phyloP scores from a whole-genome alignment of 2,797 vertebrate genomes.

The Denticeps clupeoides region DNA sequence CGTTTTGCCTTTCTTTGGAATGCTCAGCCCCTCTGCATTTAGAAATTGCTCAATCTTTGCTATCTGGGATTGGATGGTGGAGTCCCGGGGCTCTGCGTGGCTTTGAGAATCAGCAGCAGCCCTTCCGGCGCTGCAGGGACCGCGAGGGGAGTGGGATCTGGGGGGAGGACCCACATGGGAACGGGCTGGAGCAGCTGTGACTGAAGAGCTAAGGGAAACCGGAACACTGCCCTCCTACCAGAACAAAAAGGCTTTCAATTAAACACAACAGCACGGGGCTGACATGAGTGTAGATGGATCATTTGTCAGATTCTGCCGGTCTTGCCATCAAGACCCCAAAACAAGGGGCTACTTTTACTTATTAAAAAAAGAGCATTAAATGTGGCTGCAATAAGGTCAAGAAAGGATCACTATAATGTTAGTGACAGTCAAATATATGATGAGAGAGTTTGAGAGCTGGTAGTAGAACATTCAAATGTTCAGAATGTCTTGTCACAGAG shows the following conservation, averaged over 20 bases:
- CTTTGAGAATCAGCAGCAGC: no score
- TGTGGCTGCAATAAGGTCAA: conserved; percentile 14
- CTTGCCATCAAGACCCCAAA: no score
- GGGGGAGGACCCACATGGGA: conserved; percentile 30
- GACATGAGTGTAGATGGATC: no score
- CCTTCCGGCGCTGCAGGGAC: conserved; percentile 4
- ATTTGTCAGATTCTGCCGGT: no score
- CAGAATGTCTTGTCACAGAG: conserved; percentile 37
- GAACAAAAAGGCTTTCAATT: conserved; percentile 15
- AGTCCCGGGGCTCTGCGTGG: conserved; percentile 27
- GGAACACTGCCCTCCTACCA: conserved; percentile 34
- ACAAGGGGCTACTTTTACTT: no score
- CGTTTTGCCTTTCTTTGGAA: conserved; percentile 38
- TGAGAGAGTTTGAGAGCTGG: conserved; percentile 33
- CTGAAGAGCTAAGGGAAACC: conserved; percentile 13
- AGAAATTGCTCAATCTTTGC: conserved; percentile 52
- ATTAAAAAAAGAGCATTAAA: no score
- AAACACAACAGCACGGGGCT: conserved; percentile 7
- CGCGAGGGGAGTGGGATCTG: conserved; percentile 1
- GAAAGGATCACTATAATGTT: conserved; percentile 4
- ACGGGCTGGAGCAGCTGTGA: conserved; percentile 11
- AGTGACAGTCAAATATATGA: conserved; percentile 16
- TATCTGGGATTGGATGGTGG: conserved; percentile 49
- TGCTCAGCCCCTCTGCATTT: conserved; percentile 35
- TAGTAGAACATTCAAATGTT: conserved; percentile 44